A percentile compares a stretch with the other conserved stretches of the same genome.
These are phyloP conservation scores for Rapana venosa DNA, from an alignment of 2,888 invertebrate genomes.

Conservation along the genomic window DNA sequence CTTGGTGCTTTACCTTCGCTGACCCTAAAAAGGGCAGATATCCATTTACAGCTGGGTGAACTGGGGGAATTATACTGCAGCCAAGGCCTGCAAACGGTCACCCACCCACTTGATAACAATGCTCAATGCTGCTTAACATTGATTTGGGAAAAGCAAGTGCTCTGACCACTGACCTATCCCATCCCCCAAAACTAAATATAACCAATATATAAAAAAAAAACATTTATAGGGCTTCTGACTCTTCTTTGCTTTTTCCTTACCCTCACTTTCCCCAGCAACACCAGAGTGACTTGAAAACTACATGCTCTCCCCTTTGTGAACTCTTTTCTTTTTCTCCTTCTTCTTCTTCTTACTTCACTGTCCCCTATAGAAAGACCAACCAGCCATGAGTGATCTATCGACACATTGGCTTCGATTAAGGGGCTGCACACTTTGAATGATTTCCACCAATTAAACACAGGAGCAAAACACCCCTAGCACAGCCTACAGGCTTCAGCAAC, in stretches of 20 bases:
- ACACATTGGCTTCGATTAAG: slow-evolving; percentile 47
- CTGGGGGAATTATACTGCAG: too few species aligned
- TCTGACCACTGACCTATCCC: too few species aligned
- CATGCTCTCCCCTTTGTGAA: background rate
- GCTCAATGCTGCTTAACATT: too few species aligned
- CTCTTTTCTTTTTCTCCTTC: background rate
- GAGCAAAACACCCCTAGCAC: slow-evolving; percentile 38
- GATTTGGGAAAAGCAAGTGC: too few species aligned
- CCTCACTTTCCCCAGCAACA: background rate
- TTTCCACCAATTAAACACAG: slow-evolving; percentile 44
- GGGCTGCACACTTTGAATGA: slow-evolving; percentile 41
- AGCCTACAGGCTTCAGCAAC: slow-evolving; percentile 2
- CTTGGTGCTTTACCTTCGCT: too few species aligned
- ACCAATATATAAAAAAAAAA: slow-evolving; percentile 22
- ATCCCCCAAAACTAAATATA: too few species aligned
- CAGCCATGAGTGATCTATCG: slow-evolving; percentile 37
- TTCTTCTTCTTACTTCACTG: background rate
- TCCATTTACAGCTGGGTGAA: too few species aligned
- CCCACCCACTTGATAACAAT: too few species aligned
- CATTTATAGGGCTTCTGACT: background rate
- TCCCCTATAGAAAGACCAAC: slow-evolving; percentile 27
- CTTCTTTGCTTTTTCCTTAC: background rate
- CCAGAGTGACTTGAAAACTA: background rate
- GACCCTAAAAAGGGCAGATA: too few species aligned
- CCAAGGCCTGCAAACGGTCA: too few species aligned